A percentile compares a stretch with the other conserved stretches of the same genome.
phyloP scores from a whole-genome alignment of 2,797 vertebrate species.

The Picus viridis region DNA sequence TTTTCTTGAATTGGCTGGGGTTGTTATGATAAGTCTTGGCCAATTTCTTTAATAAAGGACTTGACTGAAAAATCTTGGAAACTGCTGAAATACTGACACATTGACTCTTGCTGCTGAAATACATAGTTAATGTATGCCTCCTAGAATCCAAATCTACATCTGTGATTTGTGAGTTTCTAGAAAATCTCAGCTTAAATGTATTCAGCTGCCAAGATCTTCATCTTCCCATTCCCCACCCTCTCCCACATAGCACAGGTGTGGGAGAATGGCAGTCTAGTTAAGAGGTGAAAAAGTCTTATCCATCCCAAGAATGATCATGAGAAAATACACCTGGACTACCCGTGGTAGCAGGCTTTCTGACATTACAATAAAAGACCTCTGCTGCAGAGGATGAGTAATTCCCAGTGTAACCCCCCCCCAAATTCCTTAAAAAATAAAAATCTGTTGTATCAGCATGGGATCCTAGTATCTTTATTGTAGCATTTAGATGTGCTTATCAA shows the following conservation, averaged over 20 bases:
- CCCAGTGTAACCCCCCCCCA: background rate
- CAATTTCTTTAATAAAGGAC: background rate
- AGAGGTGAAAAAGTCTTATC: background rate
- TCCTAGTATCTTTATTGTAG: background rate
- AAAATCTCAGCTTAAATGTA: background rate
- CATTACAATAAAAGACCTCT: background rate
- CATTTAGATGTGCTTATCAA: background rate
- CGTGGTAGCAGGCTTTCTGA: background rate
- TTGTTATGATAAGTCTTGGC: background rate
- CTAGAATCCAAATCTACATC: background rate
- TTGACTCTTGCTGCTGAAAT: background rate
- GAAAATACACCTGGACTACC: background rate
- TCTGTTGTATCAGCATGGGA: background rate
- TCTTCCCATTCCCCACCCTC: background rate
- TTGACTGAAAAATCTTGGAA: conserved; percentile 1
- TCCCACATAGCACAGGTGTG: background rate
- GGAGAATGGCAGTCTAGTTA: background rate
- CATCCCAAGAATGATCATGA: background rate
- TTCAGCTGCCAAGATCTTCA: background rate
- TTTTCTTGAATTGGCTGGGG: background rate
- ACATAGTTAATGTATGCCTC: background rate
- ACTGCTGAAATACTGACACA: background rate
- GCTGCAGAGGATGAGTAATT: background rate
- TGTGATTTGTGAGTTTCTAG: background rate
- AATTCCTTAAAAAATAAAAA: background rate